Evolutionary conservation across 2,113 vertebrate genomes (phyloP).

Genomic region (Chaenocephalus aceratus): DNA sequence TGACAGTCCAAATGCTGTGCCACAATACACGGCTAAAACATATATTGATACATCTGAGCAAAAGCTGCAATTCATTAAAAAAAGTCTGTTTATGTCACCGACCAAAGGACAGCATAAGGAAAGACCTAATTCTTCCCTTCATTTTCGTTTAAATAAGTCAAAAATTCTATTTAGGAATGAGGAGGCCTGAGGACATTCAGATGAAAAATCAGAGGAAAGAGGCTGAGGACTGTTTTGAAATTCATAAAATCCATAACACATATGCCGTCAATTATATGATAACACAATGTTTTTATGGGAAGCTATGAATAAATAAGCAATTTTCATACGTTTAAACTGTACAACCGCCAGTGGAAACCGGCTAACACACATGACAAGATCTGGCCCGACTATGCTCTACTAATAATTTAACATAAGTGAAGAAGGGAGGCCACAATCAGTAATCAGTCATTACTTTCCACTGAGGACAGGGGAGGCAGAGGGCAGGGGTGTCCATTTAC

Average conservation of each 20-base stretch:
- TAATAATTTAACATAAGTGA: slow-evolving; percentile 57
- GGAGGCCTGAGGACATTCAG: slow-evolving; percentile 31
- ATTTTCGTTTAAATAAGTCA: slow-evolving; percentile 26
- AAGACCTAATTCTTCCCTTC: slow-evolving; percentile 15
- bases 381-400: background rate
- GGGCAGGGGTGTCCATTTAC: slow-evolving; percentile 55
- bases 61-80: slow-evolving; percentile 3
- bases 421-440: slow-evolving; percentile 32
- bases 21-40: background rate
- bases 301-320: slow-evolving; percentile 41
- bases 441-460: slow-evolving; percentile 56
- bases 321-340: background rate
- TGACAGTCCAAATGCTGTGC: background rate
- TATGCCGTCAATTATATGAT: background rate
- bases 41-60: background rate
- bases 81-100: slow-evolving; percentile 1
- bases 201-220: slow-evolving; percentile 9
- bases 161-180: slow-evolving; percentile 28
- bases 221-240: background rate
- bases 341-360: background rate
- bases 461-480: slow-evolving; percentile 18
- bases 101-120: slow-evolving; percentile 4
- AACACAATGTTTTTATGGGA: slow-evolving; percentile 12
- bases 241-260: background rate
- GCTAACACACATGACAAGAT: slow-evolving; percentile 13